Evolutionary conservation across 2,113 vertebrate species (phyloP).

Genomic region (Alligator sinensis): DNA sequence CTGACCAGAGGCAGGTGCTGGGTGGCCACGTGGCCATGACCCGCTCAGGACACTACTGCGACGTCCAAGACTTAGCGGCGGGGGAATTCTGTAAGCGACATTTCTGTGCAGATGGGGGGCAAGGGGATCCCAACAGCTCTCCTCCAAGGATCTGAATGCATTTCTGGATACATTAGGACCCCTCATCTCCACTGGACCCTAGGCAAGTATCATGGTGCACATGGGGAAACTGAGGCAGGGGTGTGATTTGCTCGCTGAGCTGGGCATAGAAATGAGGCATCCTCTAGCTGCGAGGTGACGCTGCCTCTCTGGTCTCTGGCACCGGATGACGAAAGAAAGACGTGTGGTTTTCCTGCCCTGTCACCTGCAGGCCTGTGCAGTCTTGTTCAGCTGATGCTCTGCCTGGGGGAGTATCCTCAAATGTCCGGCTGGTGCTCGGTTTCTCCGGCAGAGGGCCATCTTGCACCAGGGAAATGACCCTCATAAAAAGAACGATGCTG

Average conservation of each 20-base stretch:
- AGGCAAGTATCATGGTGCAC: not conserved
- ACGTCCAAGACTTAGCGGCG: not conserved
- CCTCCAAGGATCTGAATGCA: not conserved
- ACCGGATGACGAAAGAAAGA: too few species aligned
- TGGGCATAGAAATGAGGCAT: not conserved
- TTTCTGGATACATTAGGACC: not conserved
- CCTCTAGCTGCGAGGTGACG: not conserved
- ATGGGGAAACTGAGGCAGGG: not conserved
- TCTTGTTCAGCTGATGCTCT: not conserved
- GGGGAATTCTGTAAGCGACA: not conserved
- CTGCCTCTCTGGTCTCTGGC: not conserved
- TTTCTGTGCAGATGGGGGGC: not conserved
- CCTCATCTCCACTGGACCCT: not conserved
- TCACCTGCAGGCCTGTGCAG: not conserved
- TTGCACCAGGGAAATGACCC: not conserved
- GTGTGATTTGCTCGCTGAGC: not conserved
- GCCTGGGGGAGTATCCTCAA: not conserved
- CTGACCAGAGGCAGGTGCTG: not conserved
- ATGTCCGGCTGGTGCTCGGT: not conserved
- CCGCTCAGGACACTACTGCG: not conserved
- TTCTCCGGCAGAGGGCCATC: not conserved
- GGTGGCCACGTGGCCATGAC: not conserved
- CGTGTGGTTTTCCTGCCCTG: not conserved
- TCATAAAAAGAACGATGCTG: not conserved
- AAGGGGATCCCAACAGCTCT: not conserved